These are phyloP conservation scores for Falco peregrinus DNA, from an alignment of 2,797 vertebrate genomes.

Conservation along the genomic window DNA sequence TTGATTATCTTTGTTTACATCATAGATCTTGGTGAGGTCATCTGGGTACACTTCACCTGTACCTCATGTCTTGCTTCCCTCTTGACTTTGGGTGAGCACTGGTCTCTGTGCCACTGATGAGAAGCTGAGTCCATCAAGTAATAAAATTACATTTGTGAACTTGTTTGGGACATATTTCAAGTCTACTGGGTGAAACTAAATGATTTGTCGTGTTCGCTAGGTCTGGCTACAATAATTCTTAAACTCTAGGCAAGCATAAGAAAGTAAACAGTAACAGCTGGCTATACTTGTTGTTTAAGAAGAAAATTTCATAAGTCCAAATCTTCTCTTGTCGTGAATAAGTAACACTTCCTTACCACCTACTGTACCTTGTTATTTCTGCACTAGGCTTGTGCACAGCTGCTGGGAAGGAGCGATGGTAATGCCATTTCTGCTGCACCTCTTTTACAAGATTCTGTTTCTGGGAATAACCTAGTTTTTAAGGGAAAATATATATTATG, in stretches of 20 bases:
- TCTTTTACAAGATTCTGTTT: neutral
- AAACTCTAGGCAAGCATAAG: neutral
- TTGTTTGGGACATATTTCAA: neutral
- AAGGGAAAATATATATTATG: neutral
- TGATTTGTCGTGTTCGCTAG: neutral
- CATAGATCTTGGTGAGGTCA: neutral
- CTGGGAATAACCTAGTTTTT: neutral
- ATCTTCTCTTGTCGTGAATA: neutral
- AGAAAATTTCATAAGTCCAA: neutral
- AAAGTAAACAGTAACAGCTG: neutral
- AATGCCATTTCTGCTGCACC: neutral
- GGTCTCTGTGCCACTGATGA: neutral
- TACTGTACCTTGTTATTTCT: neutral
- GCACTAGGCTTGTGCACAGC: neutral
- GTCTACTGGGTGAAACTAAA: neutral
- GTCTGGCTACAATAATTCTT: neutral
- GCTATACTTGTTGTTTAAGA: neutral
- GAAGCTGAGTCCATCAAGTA: neutral
- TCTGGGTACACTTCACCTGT: neutral
- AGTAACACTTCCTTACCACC: neutral
- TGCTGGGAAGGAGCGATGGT: neutral
- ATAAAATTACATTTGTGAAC: neutral
- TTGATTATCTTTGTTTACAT: neutral
- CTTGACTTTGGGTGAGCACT: neutral
- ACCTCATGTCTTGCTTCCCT: neutral